A percentile compares a stretch with the other conserved stretches of the same genome.
These are phyloP conservation scores for Anoura caudifer DNA, from an alignment of 2,113 vertebrate species.

Conservation along the genomic window DNA sequence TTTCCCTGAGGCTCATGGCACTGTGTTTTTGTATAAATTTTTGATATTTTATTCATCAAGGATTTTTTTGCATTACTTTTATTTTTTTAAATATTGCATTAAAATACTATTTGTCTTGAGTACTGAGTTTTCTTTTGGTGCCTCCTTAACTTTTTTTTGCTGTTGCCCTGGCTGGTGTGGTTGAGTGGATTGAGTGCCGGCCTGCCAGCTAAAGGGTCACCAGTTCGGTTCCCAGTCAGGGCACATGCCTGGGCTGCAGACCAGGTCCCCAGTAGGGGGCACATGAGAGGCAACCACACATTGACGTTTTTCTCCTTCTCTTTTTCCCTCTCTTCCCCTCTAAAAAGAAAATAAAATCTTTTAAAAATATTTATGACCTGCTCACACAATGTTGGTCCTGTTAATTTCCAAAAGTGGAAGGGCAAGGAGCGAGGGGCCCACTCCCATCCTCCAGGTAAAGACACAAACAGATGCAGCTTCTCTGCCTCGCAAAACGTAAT, in stretches of 20 bases:
- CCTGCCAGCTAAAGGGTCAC: no score
- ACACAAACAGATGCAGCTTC: no score
- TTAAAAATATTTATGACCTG: no score
- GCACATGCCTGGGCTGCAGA: no score
- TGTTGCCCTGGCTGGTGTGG: no score
- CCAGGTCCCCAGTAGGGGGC: no score
- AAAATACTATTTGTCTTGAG: neutral
- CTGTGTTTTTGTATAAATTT: neutral
- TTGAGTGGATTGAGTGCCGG: no score
- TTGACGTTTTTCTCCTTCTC: no score
- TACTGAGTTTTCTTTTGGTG: neutral
- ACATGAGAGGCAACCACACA: no score
- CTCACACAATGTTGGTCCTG: neutral
- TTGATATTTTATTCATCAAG: neutral
- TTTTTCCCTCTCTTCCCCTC: no score
- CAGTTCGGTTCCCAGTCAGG: no score
- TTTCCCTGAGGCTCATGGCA: neutral
- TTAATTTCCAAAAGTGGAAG: neutral
- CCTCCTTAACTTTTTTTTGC: neutral
- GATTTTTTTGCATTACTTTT: neutral
- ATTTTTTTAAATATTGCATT: neutral
- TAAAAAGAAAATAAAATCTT: no score
- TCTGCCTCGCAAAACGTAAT: neutral
- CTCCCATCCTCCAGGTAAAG: fast-evolving
- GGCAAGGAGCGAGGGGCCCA: neutral